Evolutionary conservation across 2,888 invertebrate species (phyloP), one percentile per base, ranked within the genome.

Genomic region (Luperina testacea): DNA sequence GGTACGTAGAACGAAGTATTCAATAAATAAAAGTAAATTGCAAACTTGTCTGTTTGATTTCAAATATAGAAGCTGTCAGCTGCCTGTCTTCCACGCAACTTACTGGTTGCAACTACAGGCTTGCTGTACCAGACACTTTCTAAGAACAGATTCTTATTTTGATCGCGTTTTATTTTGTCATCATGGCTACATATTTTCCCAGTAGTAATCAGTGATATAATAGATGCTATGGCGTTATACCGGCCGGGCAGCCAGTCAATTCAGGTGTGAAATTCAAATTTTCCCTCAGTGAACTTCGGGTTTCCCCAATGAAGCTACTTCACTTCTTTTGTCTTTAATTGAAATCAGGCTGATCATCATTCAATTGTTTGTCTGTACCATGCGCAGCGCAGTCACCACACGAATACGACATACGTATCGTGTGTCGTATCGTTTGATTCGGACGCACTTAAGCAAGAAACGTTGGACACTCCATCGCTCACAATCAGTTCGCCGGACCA

Each of bases 401-500:
- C 24, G 6, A 53, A 38, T 38, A 67, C 68, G 48, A 64, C 53
- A 11, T 42, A 72, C 13, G 38, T 27, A 32, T 11, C 59, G 17
- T 11, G 27, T 32, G 38, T 72, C 27, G 72, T 76, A 67, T 75
- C 64, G 65, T 85, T 86, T 82, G 85, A 81, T 86, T 79, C 51
- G 75, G 71, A 74, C 77, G 72, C 81, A 88, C 80, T 86, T 81
- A 74, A 84, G 83, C 90, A 88, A 88, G 87, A 89, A 88, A 87
- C 84, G 87, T 78, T 76, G 80, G 82, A 80, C 82, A 88, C 81
- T 90, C 79, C 83, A 89, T 89, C 86, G 89, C 84, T 88, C 87
- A 83, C 89, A 89, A 89, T 89, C 89, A 88, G 87, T 77, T 77
- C 83, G 75, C 76, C 80, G 87, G 88, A 84, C 88, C 91, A 90